phyloP scores from a whole-genome alignment of 2,797 vertebrate species.

The Hydrophis major region DNA sequence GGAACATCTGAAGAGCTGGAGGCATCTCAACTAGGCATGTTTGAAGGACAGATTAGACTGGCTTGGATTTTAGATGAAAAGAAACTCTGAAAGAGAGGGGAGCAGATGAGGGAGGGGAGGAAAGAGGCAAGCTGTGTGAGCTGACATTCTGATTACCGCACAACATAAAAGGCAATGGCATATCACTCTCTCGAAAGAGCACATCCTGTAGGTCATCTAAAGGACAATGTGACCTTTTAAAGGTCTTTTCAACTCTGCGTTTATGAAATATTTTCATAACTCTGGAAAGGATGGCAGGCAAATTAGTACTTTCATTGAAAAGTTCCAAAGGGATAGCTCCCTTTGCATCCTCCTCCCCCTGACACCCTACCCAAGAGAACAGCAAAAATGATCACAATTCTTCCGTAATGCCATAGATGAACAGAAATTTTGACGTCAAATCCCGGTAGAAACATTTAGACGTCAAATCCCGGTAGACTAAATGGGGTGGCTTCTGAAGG shows the following conservation, averaged over 20 bases:
- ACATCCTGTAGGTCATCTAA: background rate
- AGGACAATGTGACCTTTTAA: constrained; percentile 40
- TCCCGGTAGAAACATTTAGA: background rate
- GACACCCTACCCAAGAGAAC: too few relatives aligned
- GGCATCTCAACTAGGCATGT: background rate
- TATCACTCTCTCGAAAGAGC: constrained; percentile 28
- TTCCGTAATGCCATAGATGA: background rate
- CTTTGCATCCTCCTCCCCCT: background rate
- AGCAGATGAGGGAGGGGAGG: constrained; percentile 24
- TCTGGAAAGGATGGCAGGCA: constrained; percentile 39
- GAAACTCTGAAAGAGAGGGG: constrained; percentile 5
- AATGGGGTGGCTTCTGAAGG: background rate
- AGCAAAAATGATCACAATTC: background rate
- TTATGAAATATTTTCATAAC: constrained; percentile 34
- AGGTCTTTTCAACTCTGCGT: background rate
- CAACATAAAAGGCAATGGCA: constrained; percentile 33
- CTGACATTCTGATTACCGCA: constrained; percentile 45
- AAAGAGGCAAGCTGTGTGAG: constrained; percentile 21
- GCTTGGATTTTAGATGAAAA: constrained; percentile 12
- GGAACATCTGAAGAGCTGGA: background rate
- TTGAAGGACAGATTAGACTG: constrained; percentile 20
- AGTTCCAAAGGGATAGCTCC: background rate
- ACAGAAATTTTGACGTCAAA: background rate
- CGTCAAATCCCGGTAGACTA: background rate
- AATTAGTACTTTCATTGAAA: background rate